Evolutionary conservation across 2,888 invertebrate species (phyloP).

Genomic region (Acanthoscelides obtectus): DNA sequence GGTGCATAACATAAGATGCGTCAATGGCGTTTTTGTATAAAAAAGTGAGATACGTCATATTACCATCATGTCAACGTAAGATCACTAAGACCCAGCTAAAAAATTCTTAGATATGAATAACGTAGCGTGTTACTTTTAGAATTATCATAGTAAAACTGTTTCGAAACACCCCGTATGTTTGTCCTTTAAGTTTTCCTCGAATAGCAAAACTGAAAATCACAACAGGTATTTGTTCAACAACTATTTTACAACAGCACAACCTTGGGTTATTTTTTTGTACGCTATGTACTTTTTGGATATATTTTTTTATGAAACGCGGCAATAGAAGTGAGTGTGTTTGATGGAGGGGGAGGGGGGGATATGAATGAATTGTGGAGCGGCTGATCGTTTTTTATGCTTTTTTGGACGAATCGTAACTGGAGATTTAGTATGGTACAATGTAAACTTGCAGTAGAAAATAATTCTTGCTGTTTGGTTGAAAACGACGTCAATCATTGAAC

Average conservation of each 20-base stretch:
- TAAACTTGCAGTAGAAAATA: too few species aligned
- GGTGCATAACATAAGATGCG: too few species aligned
- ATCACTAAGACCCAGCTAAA: too few species aligned
- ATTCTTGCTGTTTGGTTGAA: too few species aligned
- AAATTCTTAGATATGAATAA: too few species aligned
- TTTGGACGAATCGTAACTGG: neutral
- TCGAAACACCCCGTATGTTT: neutral
- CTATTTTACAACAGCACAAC: conserved; percentile 52
- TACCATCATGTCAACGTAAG: too few species aligned
- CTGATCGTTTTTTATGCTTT: conserved; percentile 23
- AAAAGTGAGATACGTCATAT: too few species aligned
- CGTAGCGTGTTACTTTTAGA: neutral
- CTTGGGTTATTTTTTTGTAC: conserved; percentile 47
- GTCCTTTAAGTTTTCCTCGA: neutral
- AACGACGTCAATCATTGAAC: too few species aligned
- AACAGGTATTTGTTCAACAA: conserved; percentile 47
- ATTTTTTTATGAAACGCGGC: conserved; percentile 35
- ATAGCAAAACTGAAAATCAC: conserved; percentile 39
- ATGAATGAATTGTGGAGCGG: conserved; percentile 17
- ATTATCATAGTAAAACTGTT: conserved; percentile 24
- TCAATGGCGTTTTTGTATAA: too few species aligned
- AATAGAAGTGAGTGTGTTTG: conserved; percentile 16
- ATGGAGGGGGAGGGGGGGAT: conserved; percentile 11
- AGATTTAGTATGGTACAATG: neutral
- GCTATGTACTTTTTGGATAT: conserved; percentile 39